Evolutionary conservation across 2,797 vertebrate species (phyloP).

Genomic region (Nannoperca obscura): DNA sequence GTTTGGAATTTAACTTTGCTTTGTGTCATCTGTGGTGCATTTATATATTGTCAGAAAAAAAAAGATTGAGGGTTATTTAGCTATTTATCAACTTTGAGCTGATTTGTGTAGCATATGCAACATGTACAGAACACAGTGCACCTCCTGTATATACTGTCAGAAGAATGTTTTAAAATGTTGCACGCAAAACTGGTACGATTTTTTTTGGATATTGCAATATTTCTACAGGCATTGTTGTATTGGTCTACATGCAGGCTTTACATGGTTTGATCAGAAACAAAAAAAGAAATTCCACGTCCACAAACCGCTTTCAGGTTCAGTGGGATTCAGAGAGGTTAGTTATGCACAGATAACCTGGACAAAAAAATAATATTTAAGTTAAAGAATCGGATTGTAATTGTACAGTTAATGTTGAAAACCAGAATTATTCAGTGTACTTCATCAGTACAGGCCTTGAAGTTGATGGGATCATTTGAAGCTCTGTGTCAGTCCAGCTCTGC

Average conservation of each 20-base stretch:
- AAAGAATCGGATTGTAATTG: constrained; percentile 2
- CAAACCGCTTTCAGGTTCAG: constrained; percentile 35
- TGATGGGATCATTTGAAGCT: constrained; percentile 46
- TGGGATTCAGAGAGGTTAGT: background rate
- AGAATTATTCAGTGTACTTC: constrained; percentile 30
- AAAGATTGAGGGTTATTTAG: constrained; percentile 33
- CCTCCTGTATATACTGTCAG: constrained; percentile 59
- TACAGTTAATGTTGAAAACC: constrained; percentile 22
- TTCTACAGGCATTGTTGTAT: constrained; percentile 51
- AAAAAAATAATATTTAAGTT: constrained; percentile 35
- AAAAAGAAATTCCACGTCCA: constrained; percentile 14
- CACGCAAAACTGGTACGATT: constrained; percentile 56
- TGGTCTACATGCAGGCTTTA: constrained; percentile 17
- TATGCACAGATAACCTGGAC: constrained; percentile 40
- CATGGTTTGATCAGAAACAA: constrained; percentile 21
- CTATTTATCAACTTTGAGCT: constrained; percentile 45
- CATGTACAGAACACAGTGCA: constrained; percentile 60
- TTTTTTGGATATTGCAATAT: constrained; percentile 58
- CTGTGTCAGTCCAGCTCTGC: constrained; percentile 23
- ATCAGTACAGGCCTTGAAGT: constrained; percentile 26
- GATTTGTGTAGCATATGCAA: constrained; percentile 74
- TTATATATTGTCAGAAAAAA: constrained; percentile 43
- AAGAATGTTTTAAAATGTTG: constrained; percentile 62
- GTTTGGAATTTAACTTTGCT: constrained; percentile 51
- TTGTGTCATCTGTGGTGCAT: constrained; percentile 51